phyloP scores from a whole-genome alignment of 2,113 vertebrate species.

The Dromaius novaehollandiae region DNA sequence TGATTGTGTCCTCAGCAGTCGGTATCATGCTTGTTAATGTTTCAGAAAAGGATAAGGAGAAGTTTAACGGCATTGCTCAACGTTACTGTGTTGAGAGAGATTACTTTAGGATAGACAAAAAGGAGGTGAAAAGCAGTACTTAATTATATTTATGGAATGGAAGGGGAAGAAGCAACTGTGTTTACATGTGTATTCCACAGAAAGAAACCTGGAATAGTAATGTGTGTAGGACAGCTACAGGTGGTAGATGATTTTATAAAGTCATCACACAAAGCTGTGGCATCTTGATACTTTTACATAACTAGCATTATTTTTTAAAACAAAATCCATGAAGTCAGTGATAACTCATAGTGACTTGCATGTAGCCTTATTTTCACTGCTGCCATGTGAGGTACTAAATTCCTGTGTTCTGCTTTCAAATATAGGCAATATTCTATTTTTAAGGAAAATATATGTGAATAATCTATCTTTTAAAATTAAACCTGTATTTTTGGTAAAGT shows the following conservation, averaged over 20 bases:
- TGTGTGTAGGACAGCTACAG: background rate
- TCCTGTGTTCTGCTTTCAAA: background rate
- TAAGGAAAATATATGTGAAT: background rate
- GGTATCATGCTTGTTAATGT: background rate
- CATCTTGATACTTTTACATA: background rate
- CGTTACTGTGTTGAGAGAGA: background rate
- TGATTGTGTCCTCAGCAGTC: background rate
- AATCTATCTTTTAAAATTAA: background rate
- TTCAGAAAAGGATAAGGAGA: background rate
- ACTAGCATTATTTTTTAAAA: background rate
- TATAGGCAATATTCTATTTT: background rate
- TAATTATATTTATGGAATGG: background rate
- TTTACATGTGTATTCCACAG: background rate
- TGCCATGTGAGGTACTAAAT: background rate
- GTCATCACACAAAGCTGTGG: rapidly evolving
- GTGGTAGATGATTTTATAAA: background rate
- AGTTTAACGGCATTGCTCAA: background rate
- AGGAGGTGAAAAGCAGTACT: background rate
- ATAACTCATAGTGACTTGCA: background rate
- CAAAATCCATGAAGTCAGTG: background rate
- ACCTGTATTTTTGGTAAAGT: background rate
- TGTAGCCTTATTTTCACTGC: background rate
- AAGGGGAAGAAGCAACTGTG: background rate
- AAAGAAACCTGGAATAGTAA: background rate
- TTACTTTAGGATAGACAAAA: background rate